Conservation (phyloP, 2,888 invertebrate genomes). For the Dolichopus griseipennis region DNA sequence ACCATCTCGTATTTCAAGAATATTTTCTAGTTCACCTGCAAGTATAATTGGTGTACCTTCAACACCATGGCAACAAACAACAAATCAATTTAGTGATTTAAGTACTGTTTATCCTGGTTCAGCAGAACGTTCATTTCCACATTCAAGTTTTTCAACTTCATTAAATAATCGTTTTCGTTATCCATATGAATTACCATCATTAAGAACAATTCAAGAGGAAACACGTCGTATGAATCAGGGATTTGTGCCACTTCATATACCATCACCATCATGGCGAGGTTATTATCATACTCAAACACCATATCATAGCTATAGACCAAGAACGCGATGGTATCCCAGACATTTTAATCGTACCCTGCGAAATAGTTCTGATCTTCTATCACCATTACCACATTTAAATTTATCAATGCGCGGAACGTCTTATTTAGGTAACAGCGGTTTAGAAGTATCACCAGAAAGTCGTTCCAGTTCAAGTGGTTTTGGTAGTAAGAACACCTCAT, state of each 20-base stretch:
- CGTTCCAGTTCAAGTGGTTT: slow-evolving; percentile 83
- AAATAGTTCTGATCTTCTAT: slow-evolving; percentile 56
- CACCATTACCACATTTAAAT: slow-evolving; percentile 51
- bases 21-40: slow-evolving; percentile 60
- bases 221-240: slow-evolving; percentile 47
- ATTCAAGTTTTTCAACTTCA: slow-evolving; percentile 47
- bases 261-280: slow-evolving; percentile 51
- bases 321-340: slow-evolving; percentile 56
- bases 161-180: slow-evolving; percentile 49
- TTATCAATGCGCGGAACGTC: slow-evolving; percentile 29
- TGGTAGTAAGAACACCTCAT: slow-evolving; percentile 81
- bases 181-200: slow-evolving; percentile 62
- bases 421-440: slow-evolving; percentile 31
- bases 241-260: slow-evolving; percentile 55
- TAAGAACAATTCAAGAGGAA: slow-evolving; percentile 63
- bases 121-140: slow-evolving; percentile 68
- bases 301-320: slow-evolving; percentile 46
- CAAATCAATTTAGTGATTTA: slow-evolving; percentile 70
- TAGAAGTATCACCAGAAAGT: slow-evolving; percentile 78
- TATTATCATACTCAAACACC: slow-evolving; percentile 40
- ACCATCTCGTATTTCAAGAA: slow-evolving; percentile 45
- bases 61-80: slow-evolving; percentile 57
- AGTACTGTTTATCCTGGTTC: slow-evolving; percentile 79
- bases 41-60: slow-evolving; percentile 45
- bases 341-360: slow-evolving; percentile 59